Base-by-base conservation (phyloP, 2,113 vertebrate genomes). In the Pollimyrus isidori region DNA sequence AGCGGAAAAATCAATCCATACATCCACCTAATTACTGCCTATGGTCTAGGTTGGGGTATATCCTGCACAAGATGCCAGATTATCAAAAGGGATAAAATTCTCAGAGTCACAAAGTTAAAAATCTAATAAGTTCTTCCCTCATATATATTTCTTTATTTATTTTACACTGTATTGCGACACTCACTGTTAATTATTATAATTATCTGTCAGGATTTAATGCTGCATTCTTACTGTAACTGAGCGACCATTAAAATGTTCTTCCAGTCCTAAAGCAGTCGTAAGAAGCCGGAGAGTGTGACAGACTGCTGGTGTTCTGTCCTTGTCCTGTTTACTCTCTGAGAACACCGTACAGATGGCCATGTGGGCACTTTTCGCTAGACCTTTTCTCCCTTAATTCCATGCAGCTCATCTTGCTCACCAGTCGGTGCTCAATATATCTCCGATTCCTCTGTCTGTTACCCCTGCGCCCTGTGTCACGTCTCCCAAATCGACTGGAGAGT, bases 201-300 rank as follows among this genome's bases (percentile, higher is more conserved):
- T 21, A 21, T 82, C 35, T 80, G 73, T 80, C 35, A 84, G 82
- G 45, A 84, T 84, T 48, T 48, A 48, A 23, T 46, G 42, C 82
- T 84, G 82, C 23, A 1, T 23, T 48, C 42, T 80, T 84, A 84
- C n/a, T n/a, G 39, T 84, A 46, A 84, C 45, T 1, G 45, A 84
- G 45, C 17, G n/a, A 84, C 45, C 82, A 84, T 84, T 46, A 84
- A 84, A 48, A 84, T 84, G 48, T 45, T 84, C 82, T 48, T 84
- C 42, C 82, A 84, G 45, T 42, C 82, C 39, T 39, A 80, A 80
- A 80, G 4, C 73, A 80, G 73, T 80, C 30, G 42, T 39, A 80
- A 19, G 19, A 42, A 80, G 45, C 7, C 82, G 21, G 82, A 84
- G 82, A 19, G 82, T 46, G 45, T 84, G 82, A 84, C 42, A 48